Base-by-base conservation (phyloP, 2,797 vertebrate genomes). In the Coilia nasus region DNA sequence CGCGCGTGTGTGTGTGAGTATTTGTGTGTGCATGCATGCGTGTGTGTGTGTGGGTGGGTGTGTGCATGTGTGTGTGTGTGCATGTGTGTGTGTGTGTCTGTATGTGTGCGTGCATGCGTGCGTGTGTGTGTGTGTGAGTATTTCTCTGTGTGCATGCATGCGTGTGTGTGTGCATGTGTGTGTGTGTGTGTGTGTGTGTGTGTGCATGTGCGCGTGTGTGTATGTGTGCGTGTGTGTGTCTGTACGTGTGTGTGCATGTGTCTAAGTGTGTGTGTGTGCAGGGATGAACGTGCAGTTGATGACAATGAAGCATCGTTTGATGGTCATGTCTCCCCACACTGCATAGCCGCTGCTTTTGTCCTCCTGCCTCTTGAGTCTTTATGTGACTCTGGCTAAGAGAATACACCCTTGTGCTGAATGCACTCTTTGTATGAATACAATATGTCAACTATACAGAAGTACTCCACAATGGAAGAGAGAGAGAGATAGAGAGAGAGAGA, bases 341-440 rank as follows among this genome's bases (percentile, higher is more conserved):
- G 31, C 21, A 25, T 3, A 35, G 21, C 19, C 71, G 44, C 71
- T 9, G 31, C 71, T 78, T 78, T 78, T 78, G 71, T 78, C 4
- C 4, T 78, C 71, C 6, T 7, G 71, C 35, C 71, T 0, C 60
- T 64, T 19, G 17, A 21, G 17, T 6, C 35, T 44, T 44, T 5
- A 78, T 78, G 35, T 19, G 31, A 11, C 15, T 17, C 3, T 41
- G 71, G 17, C 31, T 19, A 78, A 44, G 44, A 44, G 17, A 78
- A 78, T 78, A 78, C 17, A 41, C 31, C 71, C 71, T 78, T 78
- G 17, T 78, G 35, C 71, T 78, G 35, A 41, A 41, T 89, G 85
- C 88, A 84, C 90, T 81, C 44, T 83, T 54, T 83, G 83, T 54
- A 5, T 19, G 17, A 44, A n/a, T 3, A 78, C 7, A 75, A 75